phyloP scores from a whole-genome alignment of 2,888 invertebrate genomes.

The Molorchus minor region DNA sequence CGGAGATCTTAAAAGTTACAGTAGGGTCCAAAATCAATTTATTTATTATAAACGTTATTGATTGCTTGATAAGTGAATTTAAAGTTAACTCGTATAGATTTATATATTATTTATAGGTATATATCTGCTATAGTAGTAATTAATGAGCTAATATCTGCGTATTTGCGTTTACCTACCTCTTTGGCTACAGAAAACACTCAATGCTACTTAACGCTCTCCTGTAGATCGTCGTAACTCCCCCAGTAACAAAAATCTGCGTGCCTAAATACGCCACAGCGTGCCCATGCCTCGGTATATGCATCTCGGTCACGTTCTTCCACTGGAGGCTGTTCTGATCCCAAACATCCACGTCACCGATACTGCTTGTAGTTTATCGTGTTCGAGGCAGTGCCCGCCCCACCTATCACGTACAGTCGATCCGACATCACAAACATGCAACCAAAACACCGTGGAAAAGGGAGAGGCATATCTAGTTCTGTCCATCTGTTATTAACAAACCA shows the following conservation, averaged over 20 bases:
- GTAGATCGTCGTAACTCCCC: constrained; percentile 73
- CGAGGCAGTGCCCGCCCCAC: constrained; percentile 71
- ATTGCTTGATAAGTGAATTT: too few relatives aligned
- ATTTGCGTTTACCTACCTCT: constrained; percentile 54
- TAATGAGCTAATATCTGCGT: too few relatives aligned
- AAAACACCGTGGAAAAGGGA: constrained; percentile 68
- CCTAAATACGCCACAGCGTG: constrained; percentile 73
- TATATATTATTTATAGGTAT: too few relatives aligned
- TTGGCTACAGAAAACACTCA: constrained; percentile 73
- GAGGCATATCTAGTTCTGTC: constrained; percentile 65
- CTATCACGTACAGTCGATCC: constrained; percentile 72
- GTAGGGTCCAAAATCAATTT: too few relatives aligned
- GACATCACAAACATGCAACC: constrained; percentile 66
- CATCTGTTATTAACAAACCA: constrained; percentile 61
- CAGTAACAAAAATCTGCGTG: constrained; percentile 72
- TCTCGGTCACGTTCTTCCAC: constrained; percentile 70
- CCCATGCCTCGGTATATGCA: constrained; percentile 73
- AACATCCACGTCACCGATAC: constrained; percentile 69
- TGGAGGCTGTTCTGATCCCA: constrained; percentile 67
- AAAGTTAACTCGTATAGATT: too few relatives aligned
- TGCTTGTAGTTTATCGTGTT: too few relatives aligned
- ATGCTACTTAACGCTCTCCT: constrained; percentile 72
- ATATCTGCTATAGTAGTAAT: too few relatives aligned
- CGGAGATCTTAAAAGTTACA: too few relatives aligned
- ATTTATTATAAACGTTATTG: too few relatives aligned